Evolutionary conservation across 2,888 invertebrate species (phyloP).

Genomic region (Tetrapedia diversipes): DNA sequence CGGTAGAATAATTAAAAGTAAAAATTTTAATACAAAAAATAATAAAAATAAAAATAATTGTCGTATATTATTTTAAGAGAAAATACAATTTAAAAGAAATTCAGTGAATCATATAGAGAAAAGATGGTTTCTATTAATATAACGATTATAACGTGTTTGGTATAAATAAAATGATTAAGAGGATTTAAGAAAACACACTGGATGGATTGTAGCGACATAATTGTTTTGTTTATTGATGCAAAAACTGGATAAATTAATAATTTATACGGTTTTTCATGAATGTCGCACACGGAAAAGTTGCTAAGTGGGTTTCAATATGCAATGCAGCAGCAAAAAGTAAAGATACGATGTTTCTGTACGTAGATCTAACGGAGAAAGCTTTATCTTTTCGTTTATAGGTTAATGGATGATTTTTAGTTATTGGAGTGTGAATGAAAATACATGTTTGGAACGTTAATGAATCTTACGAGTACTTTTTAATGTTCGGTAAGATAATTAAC

Average conservation of each 20-base stretch:
- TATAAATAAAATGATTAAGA: slow-evolving; percentile 9
- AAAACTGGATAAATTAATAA: slow-evolving; percentile 24
- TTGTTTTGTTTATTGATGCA: slow-evolving; percentile 17
- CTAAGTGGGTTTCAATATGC: not conserved
- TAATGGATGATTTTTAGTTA: not conserved
- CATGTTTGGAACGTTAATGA: not conserved
- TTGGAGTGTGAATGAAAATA: not conserved
- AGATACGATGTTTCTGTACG: not conserved
- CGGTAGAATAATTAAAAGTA: too few relatives aligned
- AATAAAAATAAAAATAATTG: too few relatives aligned
- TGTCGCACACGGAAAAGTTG: not conserved
- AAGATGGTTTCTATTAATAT: slow-evolving; percentile 1
- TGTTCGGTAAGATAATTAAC: not conserved
- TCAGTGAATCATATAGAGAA: not conserved
- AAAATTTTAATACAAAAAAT: too few relatives aligned
- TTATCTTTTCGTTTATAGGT: not conserved
- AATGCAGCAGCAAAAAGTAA: not conserved
- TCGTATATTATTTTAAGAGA: too few relatives aligned
- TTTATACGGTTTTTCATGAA: not conserved
- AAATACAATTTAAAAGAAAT: too few relatives aligned
- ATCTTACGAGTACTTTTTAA: not conserved
- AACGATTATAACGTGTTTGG: not conserved
- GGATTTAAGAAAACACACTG: slow-evolving; percentile 8
- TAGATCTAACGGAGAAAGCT: not conserved
- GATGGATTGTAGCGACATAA: slow-evolving; percentile 20